Evolutionary conservation across 2,888 invertebrate species (phyloP).

Genomic region (Parnassius orleans): DNA sequence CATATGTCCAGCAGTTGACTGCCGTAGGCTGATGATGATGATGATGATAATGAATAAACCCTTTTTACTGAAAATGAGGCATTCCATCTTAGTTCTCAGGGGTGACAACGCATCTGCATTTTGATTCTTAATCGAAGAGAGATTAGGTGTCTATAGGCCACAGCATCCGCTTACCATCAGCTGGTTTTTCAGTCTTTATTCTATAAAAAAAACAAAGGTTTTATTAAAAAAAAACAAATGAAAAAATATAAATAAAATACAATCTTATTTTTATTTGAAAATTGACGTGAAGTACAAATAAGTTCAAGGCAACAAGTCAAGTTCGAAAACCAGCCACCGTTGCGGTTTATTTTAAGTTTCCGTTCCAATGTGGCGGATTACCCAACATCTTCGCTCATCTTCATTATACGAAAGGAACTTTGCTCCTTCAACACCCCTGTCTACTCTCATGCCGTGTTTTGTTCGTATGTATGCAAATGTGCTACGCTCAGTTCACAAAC

Average conservation of each 20-base stretch:
- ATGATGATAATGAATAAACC: too few species aligned
- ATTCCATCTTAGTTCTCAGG: too few species aligned
- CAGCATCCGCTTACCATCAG: too few species aligned
- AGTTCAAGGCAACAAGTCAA: slow-evolving; percentile 31
- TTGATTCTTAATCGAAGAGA: too few species aligned
- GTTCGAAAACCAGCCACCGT: slow-evolving; percentile 39
- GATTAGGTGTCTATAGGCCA: too few species aligned
- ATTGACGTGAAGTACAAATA: slow-evolving; percentile 13
- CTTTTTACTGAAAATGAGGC: too few species aligned
- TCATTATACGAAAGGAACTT: slow-evolving; percentile 73
- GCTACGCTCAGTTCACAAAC: slow-evolving; percentile 60
- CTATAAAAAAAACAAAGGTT: too few species aligned
- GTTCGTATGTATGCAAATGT: slow-evolving; percentile 73
- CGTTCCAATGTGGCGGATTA: slow-evolving; percentile 61
- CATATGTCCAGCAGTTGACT: too few species aligned
- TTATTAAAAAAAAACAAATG: neutral
- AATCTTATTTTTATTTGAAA: slow-evolving; percentile 15
- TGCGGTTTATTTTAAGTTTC: slow-evolving; percentile 65
- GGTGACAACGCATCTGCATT: too few species aligned
- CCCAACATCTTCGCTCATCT: slow-evolving; percentile 64
- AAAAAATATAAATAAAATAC: slow-evolving; percentile 10
- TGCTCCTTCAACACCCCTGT: slow-evolving; percentile 60
- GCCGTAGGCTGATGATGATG: too few species aligned
- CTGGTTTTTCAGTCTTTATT: too few species aligned
- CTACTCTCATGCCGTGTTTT: slow-evolving; percentile 53